Conservation (phyloP, 1,140 invertebrate genomes). For the Drosophila biarmipes region DNA sequence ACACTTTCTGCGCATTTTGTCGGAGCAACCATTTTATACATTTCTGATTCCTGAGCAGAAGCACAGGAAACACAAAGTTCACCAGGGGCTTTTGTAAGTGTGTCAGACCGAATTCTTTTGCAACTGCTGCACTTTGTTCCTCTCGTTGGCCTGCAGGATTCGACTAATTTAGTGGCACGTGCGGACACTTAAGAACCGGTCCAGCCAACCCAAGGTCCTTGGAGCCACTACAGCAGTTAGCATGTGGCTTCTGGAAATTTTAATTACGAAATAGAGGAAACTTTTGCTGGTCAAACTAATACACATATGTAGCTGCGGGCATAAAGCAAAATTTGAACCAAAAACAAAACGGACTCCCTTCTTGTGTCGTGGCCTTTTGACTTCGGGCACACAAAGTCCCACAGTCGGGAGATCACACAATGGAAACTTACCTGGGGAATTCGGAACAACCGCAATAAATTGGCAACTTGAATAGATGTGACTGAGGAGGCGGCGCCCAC, state of each 20-base stretch:
- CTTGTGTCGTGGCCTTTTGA: neutral
- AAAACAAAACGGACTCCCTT: neutral
- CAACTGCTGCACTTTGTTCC: conserved; percentile 48
- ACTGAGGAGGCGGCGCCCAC: conserved; percentile 98
- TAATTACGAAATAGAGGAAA: conserved; percentile 58
- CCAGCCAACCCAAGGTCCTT: neutral
- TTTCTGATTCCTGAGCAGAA: neutral
- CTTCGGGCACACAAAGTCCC: no score
- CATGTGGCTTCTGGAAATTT: conserved; percentile 46
- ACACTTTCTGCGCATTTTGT: no score
- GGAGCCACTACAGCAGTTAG: conserved; percentile 7
- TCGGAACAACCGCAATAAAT: conserved; percentile 95
- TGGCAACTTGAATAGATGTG: conserved; percentile 98
- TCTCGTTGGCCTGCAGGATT: conserved; percentile 24
- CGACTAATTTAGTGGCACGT: conserved; percentile 53
- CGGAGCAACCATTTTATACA: no score
- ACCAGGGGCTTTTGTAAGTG: conserved; percentile 1
- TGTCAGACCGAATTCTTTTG: conserved; percentile 3
- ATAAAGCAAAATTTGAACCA: conserved; percentile 26
- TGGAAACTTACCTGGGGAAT: conserved; percentile 93
- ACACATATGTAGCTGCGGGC: conserved; percentile 1
- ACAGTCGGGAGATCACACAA: neutral
- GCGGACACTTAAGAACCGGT: conserved; percentile 32
- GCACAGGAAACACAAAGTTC: neutral
- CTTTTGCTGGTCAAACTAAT: conserved; percentile 8